These are phyloP conservation scores for Drosophila nigrodunni DNA, from an alignment of 1,140 invertebrate species.

Conservation along the genomic window DNA sequence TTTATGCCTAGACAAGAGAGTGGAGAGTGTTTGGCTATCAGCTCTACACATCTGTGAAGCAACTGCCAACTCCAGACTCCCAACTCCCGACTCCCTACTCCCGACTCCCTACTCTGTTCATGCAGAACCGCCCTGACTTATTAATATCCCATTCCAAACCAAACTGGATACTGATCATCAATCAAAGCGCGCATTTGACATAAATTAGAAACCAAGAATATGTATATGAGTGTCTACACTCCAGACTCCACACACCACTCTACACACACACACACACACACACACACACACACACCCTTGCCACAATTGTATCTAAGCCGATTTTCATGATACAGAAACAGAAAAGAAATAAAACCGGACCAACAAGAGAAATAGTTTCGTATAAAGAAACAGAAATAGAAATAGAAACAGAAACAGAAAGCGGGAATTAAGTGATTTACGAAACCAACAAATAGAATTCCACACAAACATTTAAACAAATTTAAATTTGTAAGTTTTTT, in stretches of 20 bases:
- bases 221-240: constrained; percentile 43
- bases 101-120: constrained; percentile 8
- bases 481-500: constrained; percentile 21
- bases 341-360: constrained; percentile 25
- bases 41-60: constrained; percentile 15
- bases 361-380: constrained; percentile 5
- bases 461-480: constrained; percentile 10
- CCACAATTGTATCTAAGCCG: constrained; percentile 75
- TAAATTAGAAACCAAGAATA: constrained; percentile 81
- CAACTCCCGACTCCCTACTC: background rate
- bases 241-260: background rate
- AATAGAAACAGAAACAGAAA: constrained; percentile 35
- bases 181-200: constrained; percentile 79
- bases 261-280: background rate
- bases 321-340: constrained; percentile 57
- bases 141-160: constrained; percentile 50
- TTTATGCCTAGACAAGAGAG: constrained; percentile 77
- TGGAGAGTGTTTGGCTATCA: constrained; percentile 3
- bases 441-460: constrained; percentile 30
- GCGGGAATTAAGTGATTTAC: constrained; percentile 38
- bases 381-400: background rate
- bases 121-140: constrained; percentile 68
- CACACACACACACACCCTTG: background rate
- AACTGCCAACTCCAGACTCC: background rate
- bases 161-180: constrained; percentile 62